Percentiles rank a stretch among this genome's conserved stretches.
phyloP scores from a whole-genome alignment of 2,888 invertebrate genomes.

The Melieria omissa region DNA sequence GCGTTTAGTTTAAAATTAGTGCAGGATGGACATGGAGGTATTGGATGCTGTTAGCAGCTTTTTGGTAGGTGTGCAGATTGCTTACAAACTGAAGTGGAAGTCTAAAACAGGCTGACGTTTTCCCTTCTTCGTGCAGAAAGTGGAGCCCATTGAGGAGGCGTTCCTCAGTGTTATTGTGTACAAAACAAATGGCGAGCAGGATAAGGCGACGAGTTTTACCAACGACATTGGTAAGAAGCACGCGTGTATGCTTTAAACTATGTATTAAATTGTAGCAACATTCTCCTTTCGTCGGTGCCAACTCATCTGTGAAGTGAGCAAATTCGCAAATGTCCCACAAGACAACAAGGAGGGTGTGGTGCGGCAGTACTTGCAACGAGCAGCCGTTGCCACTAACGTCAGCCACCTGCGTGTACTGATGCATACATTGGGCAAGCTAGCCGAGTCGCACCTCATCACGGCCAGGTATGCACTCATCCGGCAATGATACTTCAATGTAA shows the following conservation, averaged over 20 bases:
- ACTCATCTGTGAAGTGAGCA: constrained; percentile 64
- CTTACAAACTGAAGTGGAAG: background rate
- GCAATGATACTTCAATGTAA: background rate
- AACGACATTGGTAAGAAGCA: constrained; percentile 70
- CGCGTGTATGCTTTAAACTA: background rate
- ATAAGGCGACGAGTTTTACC: constrained; percentile 76
- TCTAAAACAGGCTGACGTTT: background rate
- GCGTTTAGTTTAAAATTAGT: too few species aligned
- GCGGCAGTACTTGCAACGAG: constrained; percentile 78
- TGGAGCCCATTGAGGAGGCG: constrained; percentile 87
- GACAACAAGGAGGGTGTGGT: constrained; percentile 82
- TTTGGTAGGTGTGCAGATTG: constrained; percentile 48
- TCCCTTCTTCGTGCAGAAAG: constrained; percentile 69
- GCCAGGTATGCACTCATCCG: constrained; percentile 72
- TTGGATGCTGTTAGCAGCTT: constrained; percentile 58
- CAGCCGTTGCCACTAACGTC: constrained; percentile 79
- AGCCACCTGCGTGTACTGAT: constrained; percentile 81
- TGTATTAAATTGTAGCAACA: background rate
- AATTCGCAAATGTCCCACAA: constrained; percentile 74
- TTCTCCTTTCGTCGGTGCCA: too few species aligned
- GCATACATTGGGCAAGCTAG: constrained; percentile 79
- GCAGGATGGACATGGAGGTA: constrained; percentile 57
- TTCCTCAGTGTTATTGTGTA: constrained; percentile 90
- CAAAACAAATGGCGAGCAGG: constrained; percentile 76
- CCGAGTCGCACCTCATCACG: constrained; percentile 77